Evolutionary conservation across 2,113 vertebrate genomes (phyloP).

Genomic region (Clarias magur): DNA sequence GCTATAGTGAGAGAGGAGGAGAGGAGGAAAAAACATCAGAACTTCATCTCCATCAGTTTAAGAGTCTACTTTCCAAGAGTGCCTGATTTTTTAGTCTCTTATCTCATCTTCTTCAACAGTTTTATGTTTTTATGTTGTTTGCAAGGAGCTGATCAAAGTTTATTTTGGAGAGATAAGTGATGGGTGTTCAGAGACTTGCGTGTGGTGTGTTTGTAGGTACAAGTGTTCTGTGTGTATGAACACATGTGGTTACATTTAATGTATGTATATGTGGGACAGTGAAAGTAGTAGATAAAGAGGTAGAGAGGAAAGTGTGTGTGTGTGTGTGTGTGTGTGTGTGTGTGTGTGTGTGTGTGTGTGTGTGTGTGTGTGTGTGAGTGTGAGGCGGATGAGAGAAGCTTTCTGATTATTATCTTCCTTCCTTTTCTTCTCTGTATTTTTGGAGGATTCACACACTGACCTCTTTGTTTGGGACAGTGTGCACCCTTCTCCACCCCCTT

Average conservation of each 20-base stretch:
- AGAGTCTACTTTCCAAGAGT: conserved; percentile 74
- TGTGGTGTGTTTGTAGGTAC: conserved; percentile 27
- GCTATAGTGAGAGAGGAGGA: conserved; percentile 35
- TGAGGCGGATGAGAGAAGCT: conserved; percentile 72
- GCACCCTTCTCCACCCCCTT: conserved; percentile 56
- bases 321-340: no score
- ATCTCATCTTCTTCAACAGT: conserved; percentile 69
- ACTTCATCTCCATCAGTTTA: conserved; percentile 69
- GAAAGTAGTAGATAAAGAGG: conserved; percentile 35
- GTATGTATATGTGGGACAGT: conserved; percentile 31
- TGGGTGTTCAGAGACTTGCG: background rate
- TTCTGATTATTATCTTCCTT: conserved; percentile 75
- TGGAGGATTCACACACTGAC: conserved; percentile 77
- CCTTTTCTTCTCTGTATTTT: conserved; percentile 77
- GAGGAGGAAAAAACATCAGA: conserved; percentile 59
- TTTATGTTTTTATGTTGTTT: conserved; percentile 76
- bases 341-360: conserved; percentile 46
- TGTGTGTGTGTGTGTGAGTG: conserved; percentile 44
- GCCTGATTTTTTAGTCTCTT: conserved; percentile 76
- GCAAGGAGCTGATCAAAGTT: conserved; percentile 71
- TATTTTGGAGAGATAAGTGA: conserved; percentile 47
- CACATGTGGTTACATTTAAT: conserved; percentile 18
- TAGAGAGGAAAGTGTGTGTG: conserved; percentile 33
- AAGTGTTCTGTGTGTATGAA: conserved; percentile 21
- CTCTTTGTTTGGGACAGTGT: conserved; percentile 79